Evolutionary conservation across 2,888 invertebrate genomes (phyloP), one percentile per base, ranked within the genome.

Genomic region (Plebejus melissa): DNA sequence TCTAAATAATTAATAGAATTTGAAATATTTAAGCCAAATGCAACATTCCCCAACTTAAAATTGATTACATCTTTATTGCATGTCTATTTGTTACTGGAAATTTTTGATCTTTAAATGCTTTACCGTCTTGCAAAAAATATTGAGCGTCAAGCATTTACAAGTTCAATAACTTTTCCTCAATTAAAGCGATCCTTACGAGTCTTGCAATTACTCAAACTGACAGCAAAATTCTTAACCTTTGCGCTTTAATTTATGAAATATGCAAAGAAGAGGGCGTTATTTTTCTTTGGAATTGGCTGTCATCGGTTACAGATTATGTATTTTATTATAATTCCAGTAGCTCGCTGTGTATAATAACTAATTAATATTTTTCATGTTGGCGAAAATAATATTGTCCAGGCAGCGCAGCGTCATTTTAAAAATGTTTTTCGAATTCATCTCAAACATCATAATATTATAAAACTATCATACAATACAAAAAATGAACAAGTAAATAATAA

Each of bases 181-280:
- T 74, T 69, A 71, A 38, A 41, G 70, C 54, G 28, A 57, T 71
- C 71, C 57, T 75, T 75, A 60, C 58, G 41, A 75, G 75, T 46
- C 71, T 32, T 46, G 75, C 46, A 75, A 75, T 75, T 75, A 75
- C 54, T 75, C 75, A 71, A 75, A 69, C 69, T 75, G 75, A 75
- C 75, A 38, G 71, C 75, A 71, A 70, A 58, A 75, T 41, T 65
- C 65, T 54, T 75, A 70, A 75, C 70, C 75, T 71, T 75, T 75
- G 75, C 32, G 32, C 13, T 32, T 65, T 65, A 65, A 65, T 65
- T 65, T 36, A 4, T 65, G 36, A 65, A 65, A 65, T 65, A 65
- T 65, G 60, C 65, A 65, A 36, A 36, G 32, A 65, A 65, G 65
- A 65, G 13, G 32, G 1, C 13, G 13, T 65, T 32, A 28, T 28